Conservation (phyloP, 1,140 invertebrate genomes). For the Atta cephalotes region DNA sequence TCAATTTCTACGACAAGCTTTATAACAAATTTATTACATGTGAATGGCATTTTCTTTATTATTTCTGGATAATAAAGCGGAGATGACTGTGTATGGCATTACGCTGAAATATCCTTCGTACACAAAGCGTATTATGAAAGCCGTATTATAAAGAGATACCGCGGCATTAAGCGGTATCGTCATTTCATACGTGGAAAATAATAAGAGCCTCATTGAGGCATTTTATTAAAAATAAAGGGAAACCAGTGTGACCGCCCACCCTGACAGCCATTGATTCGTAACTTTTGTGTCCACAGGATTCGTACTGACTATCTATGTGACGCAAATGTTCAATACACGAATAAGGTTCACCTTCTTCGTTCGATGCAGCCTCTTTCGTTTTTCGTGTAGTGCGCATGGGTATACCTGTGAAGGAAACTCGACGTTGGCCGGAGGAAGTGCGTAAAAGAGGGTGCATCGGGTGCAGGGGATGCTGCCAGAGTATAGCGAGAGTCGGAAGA, state of each 20-base stretch:
- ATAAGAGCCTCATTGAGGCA: background rate
- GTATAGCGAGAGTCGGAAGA: slow-evolving; percentile 56
- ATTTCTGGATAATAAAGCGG: background rate
- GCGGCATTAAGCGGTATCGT: slow-evolving; percentile 13
- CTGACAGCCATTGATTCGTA: slow-evolving; percentile 74
- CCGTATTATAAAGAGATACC: background rate
- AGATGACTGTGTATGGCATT: background rate
- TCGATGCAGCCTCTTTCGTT: slow-evolving; percentile 74
- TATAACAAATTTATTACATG: background rate
- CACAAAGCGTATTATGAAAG: background rate
- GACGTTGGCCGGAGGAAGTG: slow-evolving; percentile 67
- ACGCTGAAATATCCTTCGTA: background rate
- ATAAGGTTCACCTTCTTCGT: slow-evolving; percentile 76
- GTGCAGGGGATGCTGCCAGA: slow-evolving; percentile 71
- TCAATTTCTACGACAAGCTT: background rate
- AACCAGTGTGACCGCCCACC: slow-evolving; percentile 70
- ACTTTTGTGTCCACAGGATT: slow-evolving; percentile 68
- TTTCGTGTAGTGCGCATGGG: slow-evolving; percentile 81
- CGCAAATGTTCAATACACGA: slow-evolving; percentile 77
- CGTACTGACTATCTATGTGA: slow-evolving; percentile 64
- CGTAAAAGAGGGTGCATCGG: slow-evolving; percentile 74
- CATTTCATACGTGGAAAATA: slow-evolving; percentile 17
- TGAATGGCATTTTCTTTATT: background rate
- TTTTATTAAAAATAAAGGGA: slow-evolving; percentile 56
- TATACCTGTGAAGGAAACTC: slow-evolving; percentile 78